Percentiles rank a stretch among this genome's conserved stretches.
These are phyloP conservation scores for Geodia barretti DNA, from an alignment of 37 sponge, comb jelly and placozoan genomes.

Conservation along the genomic window DNA sequence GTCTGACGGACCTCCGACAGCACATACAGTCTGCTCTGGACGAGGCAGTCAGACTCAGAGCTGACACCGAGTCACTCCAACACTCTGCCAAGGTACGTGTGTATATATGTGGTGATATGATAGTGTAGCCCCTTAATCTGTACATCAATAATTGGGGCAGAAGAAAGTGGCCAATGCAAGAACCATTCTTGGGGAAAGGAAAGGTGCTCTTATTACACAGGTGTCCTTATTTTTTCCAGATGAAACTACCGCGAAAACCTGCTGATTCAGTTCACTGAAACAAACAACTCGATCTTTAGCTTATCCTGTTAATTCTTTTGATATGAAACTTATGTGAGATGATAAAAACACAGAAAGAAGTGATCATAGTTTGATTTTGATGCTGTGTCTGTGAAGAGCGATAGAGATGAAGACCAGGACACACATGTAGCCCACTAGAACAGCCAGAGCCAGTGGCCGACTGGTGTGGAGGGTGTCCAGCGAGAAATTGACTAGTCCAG, in stretches of 20 bases:
- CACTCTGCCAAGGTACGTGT: not conserved
- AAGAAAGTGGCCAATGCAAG: too few species aligned
- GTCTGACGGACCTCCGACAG: conserved; percentile 33
- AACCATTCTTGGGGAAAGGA: too few species aligned
- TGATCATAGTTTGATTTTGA: conserved; percentile 65
- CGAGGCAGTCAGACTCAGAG: conserved; percentile 70
- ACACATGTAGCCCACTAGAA: conserved; percentile 56
- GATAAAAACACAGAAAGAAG: not conserved
- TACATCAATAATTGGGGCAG: too few species aligned
- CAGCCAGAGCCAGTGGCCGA: not conserved
- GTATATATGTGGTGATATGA: too few species aligned
- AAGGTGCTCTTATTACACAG: not conserved
- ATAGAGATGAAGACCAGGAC: conserved; percentile 24
- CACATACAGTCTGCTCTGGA: conserved; percentile 64
- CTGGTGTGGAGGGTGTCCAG: conserved; percentile 74
- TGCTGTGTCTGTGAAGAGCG: conserved; percentile 18
- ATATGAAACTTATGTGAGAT: not conserved
- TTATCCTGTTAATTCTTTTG: not conserved
- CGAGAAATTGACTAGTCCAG: conserved; percentile 87
- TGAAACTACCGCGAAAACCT: not conserved
- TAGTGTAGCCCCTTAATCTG: too few species aligned
- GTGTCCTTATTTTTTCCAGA: too few species aligned
- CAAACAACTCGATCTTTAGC: not conserved
- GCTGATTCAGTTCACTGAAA: not conserved
- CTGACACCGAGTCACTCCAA: conserved; percentile 63